Evolutionary conservation across 2,113 vertebrate genomes (phyloP).

Genomic region (Garra rufa): DNA sequence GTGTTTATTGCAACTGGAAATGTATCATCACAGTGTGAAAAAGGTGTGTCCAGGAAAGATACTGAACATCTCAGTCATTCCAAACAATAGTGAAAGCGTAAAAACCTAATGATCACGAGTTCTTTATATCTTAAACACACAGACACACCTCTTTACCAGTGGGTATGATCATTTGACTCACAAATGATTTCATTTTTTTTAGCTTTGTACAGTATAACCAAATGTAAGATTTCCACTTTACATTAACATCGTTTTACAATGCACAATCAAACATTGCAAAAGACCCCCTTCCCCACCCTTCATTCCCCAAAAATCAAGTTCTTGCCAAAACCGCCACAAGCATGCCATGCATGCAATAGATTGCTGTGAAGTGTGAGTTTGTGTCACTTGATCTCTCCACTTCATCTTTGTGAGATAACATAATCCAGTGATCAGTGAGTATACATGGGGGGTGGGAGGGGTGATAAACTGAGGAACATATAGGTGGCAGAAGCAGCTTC

Average conservation of each 20-base stretch:
- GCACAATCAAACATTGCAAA: not conserved
- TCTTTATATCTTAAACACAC: not conserved
- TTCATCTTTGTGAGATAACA: constrained; percentile 70
- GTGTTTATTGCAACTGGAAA: too few species aligned
- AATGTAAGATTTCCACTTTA: not conserved
- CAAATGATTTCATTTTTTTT: not conserved
- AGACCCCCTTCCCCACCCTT: not conserved
- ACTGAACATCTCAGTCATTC: constrained; percentile 40
- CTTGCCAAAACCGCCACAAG: not conserved
- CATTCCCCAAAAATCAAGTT: not conserved
- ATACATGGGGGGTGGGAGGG: not conserved
- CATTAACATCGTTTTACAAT: too few species aligned
- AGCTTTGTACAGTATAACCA: not conserved
- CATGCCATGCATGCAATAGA: constrained; percentile 52
- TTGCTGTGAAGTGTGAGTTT: constrained; percentile 5
- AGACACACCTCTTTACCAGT: not conserved
- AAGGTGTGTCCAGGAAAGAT: not conserved
- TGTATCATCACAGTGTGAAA: too few species aligned
- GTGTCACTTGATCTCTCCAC: constrained; percentile 64
- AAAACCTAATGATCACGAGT: not conserved
- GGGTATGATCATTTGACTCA: not conserved
- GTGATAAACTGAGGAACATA: constrained; percentile 34
- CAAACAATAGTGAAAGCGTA: not conserved
- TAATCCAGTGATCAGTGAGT: constrained; percentile 63
- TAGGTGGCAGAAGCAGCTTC: constrained; percentile 49